Percentiles rank a stretch among this genome's conserved stretches.
These are phyloP conservation scores for Pelobates fuscus DNA, from an alignment of 2,113 vertebrate species.

Conservation along the genomic window DNA sequence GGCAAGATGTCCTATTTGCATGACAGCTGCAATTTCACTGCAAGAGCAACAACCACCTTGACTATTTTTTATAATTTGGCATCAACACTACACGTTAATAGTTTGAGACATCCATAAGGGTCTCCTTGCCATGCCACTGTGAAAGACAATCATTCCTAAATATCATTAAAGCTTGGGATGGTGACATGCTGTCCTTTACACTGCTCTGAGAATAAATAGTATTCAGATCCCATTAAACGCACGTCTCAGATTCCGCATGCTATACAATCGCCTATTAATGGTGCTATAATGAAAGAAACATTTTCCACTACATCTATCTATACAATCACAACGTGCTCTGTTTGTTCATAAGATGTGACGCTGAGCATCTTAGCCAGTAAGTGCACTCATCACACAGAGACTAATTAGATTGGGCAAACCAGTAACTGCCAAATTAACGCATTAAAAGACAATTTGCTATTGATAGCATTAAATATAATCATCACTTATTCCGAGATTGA, in stretches of 20 bases:
- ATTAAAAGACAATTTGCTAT: conserved; percentile 35
- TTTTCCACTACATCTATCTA: conserved; percentile 25
- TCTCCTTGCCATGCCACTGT: background rate
- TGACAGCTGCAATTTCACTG: no score
- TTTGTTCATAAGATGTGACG: conserved; percentile 30
- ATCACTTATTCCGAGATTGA: conserved; percentile 2
- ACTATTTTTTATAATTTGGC: no score
- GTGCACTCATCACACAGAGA: background rate
- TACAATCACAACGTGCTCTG: background rate
- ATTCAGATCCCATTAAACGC: conserved; percentile 14
- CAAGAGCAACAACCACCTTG: no score
- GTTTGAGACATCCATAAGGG: background rate
- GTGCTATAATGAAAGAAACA: conserved; percentile 8
- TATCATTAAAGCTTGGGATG: conserved; percentile 2
- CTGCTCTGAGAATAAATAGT: conserved; percentile 3
- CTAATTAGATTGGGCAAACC: conserved; percentile 17
- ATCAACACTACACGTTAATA: background rate
- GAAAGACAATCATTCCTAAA: conserved; percentile 35
- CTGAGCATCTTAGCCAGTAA: background rate
- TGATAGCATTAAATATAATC: conserved; percentile 26
- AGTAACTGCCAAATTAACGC: conserved; percentile 21
- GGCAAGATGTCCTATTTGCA: no score
- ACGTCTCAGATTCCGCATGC: background rate
- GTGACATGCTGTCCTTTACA: conserved; percentile 13
- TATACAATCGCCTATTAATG: conserved; percentile 10